Evolutionary conservation across 2,113 vertebrate species (phyloP), one percentile per base, ranked within the genome.

Genomic region (Bubo scandiacus): DNA sequence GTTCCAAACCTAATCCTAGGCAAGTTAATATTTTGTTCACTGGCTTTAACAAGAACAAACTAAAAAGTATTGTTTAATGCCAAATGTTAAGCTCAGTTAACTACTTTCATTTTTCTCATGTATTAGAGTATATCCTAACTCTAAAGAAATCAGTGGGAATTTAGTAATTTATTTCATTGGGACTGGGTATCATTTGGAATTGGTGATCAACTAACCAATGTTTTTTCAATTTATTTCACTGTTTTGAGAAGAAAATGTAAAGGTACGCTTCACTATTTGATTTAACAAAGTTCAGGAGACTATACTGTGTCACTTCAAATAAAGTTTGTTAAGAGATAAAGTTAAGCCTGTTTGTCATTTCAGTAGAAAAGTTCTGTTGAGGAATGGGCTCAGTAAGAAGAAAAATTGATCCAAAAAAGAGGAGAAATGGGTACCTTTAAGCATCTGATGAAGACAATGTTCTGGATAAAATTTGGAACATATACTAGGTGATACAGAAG

Each of bases 221-320:
- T 5, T 36, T 66, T 80, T 83, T 66, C 9, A 26, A 43, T 80
- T 88, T 62, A 23, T 89, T 89, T 83, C 27, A 58, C 17, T 27
- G 21, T 77, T 83, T 86, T 75, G 30, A 80, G 38, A 83, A 80
- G 26, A 80, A 93, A 62, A 67, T 43, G 1, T 21, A 62, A 29
- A 6, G 4, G 5, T 36, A 32, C 0, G 0, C 13, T 52, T 79
- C 30, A 75, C 7, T 62, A 61, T 49, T 18, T 52, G 4, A 21
- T 86, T 88, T 79, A 38, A 51, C 19, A 70, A 82, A 71, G 11
- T 89, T 83, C 47, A 74, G 51, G 25, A 81, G 7, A 73, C 8
- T n/a, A 52, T 43, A 55, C 5, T 22, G 12, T n/a, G 8, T 85
- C 45, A 43, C 11, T 90, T 92, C n/a, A 78, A 34, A 29, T 32